These are phyloP conservation scores for Oplegnathus fasciatus DNA, from an alignment of 2,113 vertebrate genomes.

Conservation along the genomic window DNA sequence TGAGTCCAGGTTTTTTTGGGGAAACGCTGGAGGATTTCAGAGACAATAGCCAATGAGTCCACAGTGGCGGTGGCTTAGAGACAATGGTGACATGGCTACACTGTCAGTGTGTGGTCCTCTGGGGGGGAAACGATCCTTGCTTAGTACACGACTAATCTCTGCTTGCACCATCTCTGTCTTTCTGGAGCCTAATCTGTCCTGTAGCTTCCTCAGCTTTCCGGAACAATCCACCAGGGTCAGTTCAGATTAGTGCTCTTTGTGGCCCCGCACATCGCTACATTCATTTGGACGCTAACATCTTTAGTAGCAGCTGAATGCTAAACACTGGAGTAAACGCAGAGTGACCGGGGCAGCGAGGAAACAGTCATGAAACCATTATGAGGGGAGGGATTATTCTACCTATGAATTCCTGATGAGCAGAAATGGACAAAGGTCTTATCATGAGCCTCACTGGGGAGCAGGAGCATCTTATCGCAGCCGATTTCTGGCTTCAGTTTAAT, in stretches of 20 bases:
- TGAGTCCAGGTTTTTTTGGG: conserved; percentile 78
- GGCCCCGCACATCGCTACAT: conserved; percentile 85
- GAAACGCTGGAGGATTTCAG: conserved; percentile 79
- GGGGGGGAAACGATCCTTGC: conserved; percentile 81
- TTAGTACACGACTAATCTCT: conserved; percentile 94
- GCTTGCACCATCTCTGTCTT: conserved; percentile 85
- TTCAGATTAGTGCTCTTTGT: conserved; percentile 93
- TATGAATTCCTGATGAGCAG: conserved; percentile 81
- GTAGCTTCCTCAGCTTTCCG: conserved; percentile 85
- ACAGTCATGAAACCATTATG: conserved; percentile 71
- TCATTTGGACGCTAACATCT: conserved; percentile 92
- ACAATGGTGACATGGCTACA: conserved; percentile 90
- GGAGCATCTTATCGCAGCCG: conserved; percentile 16
- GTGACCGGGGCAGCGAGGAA: conserved; percentile 59
- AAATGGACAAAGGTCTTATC: conserved; percentile 68
- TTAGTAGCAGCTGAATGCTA: conserved; percentile 92
- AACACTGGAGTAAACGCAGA: conserved; percentile 69
- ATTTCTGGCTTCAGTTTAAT: conserved; percentile 40
- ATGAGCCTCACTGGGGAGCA: conserved; percentile 54
- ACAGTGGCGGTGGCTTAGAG: conserved; percentile 71
- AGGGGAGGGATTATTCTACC: conserved; percentile 75
- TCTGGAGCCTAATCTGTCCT: conserved; percentile 91
- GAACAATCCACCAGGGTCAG: conserved; percentile 92
- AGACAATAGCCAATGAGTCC: conserved; percentile 80
- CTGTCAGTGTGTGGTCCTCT: conserved; percentile 97